phyloP scores from a whole-genome alignment of 2,888 invertebrate genomes.

The Lydus trimaculatus region DNA sequence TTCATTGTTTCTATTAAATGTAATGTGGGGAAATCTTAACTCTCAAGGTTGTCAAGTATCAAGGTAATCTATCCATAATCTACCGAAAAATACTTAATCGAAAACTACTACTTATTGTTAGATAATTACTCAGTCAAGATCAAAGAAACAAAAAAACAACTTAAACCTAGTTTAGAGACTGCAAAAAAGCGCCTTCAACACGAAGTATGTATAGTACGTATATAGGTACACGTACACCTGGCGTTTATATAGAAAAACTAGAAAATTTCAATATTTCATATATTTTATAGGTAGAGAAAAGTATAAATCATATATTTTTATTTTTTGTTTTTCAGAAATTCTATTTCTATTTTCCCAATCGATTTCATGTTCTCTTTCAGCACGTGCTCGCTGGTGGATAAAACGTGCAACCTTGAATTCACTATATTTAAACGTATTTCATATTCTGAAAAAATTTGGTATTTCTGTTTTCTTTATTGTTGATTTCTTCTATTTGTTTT shows the following conservation, averaged over 20 bases:
- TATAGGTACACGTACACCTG: neutral
- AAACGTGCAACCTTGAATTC: slow-evolving; percentile 13
- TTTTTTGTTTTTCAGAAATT: neutral
- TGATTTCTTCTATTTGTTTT: neutral
- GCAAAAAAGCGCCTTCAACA: neutral
- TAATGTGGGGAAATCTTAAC: neutral
- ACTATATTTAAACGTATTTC: neutral
- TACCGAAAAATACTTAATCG: neutral
- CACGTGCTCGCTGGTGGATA: slow-evolving; percentile 11
- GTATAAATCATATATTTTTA: neutral
- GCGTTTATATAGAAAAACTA: neutral
- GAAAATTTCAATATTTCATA: neutral
- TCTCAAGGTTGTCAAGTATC: slow-evolving; percentile 5
- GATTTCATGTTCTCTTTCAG: slow-evolving; percentile 5
- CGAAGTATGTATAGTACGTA: too few species aligned
- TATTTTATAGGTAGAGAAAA: neutral
- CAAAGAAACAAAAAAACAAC: neutral
- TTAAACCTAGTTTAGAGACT: neutral
- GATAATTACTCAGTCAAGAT: neutral
- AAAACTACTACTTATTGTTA: neutral
- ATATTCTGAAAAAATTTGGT: neutral
- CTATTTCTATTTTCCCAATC: neutral
- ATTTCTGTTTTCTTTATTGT: neutral
- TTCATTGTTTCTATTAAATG: neutral
- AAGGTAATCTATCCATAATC: neutral